Conservation (phyloP, 92 coral and sea anemone genomes). For the Scolanthus callimorphus region DNA sequence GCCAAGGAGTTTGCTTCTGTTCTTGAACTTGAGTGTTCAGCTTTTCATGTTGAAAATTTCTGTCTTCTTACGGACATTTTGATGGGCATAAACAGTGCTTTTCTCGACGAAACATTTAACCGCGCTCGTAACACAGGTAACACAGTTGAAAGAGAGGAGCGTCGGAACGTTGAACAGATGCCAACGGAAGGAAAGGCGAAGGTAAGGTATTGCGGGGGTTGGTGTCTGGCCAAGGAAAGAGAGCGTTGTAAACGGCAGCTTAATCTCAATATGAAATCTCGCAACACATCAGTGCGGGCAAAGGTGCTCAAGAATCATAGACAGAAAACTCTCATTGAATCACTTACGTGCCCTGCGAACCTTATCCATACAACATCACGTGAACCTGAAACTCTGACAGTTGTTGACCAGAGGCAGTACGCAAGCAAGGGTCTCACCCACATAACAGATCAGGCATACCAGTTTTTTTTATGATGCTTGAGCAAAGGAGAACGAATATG, state of each 20-base stretch:
- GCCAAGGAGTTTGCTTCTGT: too few species aligned
- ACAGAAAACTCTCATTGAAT: neutral
- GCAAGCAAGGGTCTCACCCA: constrained; percentile 19
- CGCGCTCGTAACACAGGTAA: neutral
- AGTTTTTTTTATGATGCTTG: constrained; percentile 12
- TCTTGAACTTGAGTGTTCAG: too few species aligned
- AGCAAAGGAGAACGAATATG: constrained; percentile 21
- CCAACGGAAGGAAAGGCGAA: constrained; percentile 28
- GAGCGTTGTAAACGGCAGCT: constrained; percentile 13
- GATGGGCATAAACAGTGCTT: neutral
- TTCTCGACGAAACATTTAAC: neutral
- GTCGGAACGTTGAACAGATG: constrained; percentile 16
- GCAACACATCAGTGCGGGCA: neutral
- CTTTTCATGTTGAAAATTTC: too few species aligned
- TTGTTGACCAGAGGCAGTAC: constrained; percentile 14
- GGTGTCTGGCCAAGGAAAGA: too few species aligned
- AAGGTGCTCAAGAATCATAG: neutral
- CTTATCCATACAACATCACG: neutral
- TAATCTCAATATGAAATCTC: too few species aligned
- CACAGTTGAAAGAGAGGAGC: neutral
- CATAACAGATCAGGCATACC: constrained; percentile 15
- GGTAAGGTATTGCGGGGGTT: constrained; percentile 44
- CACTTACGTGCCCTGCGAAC: neutral
- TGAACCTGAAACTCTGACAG: constrained; percentile 19
- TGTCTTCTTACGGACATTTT: neutral